Conservation (phyloP, 2,888 invertebrate genomes). For the Caenorhabditis afra region DNA sequence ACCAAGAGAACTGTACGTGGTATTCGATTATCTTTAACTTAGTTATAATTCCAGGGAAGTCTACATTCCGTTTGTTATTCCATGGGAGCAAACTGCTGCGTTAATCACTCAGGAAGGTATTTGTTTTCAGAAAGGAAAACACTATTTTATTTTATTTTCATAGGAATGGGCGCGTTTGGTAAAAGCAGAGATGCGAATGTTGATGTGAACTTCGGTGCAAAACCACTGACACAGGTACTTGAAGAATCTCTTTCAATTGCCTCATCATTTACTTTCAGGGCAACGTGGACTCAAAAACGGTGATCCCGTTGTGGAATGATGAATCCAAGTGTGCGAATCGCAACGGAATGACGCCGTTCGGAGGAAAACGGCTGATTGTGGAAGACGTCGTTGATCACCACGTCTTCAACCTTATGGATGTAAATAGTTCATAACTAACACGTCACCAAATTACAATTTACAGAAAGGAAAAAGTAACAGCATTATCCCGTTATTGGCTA, state of each 20-base stretch:
- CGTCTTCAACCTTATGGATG: conserved; percentile 67
- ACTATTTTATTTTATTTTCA: neutral
- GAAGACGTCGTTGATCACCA: conserved; percentile 75
- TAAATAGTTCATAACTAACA: conserved; percentile 22
- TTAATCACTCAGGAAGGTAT: conserved; percentile 66
- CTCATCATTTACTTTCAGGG: conserved; percentile 63
- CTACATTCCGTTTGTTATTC: conserved; percentile 75
- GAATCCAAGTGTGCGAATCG: conserved; percentile 62
- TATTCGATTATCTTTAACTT: neutral
- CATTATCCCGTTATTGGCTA: conserved; percentile 66
- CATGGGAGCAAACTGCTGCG: conserved; percentile 70
- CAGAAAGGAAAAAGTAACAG: conserved; percentile 61
- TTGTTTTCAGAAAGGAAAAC: neutral
- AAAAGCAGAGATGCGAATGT: conserved; percentile 64
- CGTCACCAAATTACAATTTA: neutral
- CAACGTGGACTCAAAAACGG: conserved; percentile 73
- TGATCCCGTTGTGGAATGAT: conserved; percentile 74
- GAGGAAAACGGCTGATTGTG: conserved; percentile 69
- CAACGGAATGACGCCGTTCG: conserved; percentile 71
- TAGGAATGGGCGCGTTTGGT: conserved; percentile 78
- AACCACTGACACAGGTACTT: conserved; percentile 63
- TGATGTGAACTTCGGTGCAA: conserved; percentile 63
- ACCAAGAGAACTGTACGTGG: conserved; percentile 69
- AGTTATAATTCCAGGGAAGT: conserved; percentile 62
- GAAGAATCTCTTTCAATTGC: neutral